These are phyloP conservation scores for Notarius lentiginosus DNA, from an alignment of 2,113 vertebrate species.

Conservation along the genomic window DNA sequence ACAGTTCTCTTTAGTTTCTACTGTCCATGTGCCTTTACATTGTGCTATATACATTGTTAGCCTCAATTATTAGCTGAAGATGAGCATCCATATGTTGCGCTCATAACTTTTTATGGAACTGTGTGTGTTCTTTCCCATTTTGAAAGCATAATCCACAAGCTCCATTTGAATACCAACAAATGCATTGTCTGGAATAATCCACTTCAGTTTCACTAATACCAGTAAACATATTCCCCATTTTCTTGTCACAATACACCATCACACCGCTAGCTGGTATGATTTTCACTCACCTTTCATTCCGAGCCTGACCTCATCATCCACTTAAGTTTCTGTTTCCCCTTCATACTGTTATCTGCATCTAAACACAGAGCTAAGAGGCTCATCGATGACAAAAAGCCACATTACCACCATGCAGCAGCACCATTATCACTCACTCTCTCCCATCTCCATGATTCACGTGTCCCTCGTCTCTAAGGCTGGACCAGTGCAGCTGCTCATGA, in stretches of 20 bases:
- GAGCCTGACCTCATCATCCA: conserved; percentile 29
- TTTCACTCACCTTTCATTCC: not conserved
- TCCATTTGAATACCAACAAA: not conserved
- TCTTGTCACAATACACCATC: not conserved
- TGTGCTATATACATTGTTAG: not conserved
- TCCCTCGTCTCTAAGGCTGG: not conserved
- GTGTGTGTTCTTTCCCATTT: not conserved
- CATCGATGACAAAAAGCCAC: conserved; percentile 24
- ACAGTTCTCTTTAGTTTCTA: not conserved
- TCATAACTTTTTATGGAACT: not conserved
- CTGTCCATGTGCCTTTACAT: not conserved
- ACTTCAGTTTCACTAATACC: not conserved
- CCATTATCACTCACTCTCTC: conserved; percentile 46
- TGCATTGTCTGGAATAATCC: not conserved
- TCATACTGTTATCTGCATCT: not conserved
- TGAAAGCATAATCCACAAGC: not conserved
- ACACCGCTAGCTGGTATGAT: conserved; percentile 3
- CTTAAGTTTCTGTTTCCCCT: conserved; percentile 13
- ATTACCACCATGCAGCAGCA: conserved; percentile 16
- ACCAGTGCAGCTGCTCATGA: conserved; percentile 6
- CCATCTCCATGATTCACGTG: conserved; percentile 33
- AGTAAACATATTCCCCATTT: conserved; percentile 2
- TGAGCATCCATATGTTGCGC: not conserved
- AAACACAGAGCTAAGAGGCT: conserved; percentile 31
- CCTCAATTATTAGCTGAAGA: not conserved